Base-by-base conservation (phyloP, 2,888 invertebrate species). In the Drosophila niveifrons region DNA sequence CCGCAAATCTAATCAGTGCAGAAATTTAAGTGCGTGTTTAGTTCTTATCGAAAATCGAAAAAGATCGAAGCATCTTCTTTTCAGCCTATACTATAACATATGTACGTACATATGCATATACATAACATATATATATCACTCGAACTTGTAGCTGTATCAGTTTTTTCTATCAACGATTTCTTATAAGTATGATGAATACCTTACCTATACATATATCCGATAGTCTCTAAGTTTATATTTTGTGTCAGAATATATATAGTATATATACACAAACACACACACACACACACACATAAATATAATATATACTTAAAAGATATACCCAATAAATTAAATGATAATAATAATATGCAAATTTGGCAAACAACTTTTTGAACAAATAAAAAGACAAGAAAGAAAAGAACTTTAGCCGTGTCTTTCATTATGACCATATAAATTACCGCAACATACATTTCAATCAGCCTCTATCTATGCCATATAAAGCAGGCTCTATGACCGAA, bases 321-420 rank as follows among this genome's bases (percentile, higher is more conserved):
- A 53, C 56, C 31, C 53, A 44, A 58, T 58, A 51, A 55, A 58
- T 57, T 53, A 29, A 48, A 52, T 57, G 58, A 67, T 67, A 64
- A 69, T 53, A 71, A 71, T 64, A 71, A 59, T 80, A 81, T 83
- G 76, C 65, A 69, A 73, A 84, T 87, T 87, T 85, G 88, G 88
- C 85, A 73, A 72, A 80, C 65, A 63, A 78, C 74, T 76, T 88
- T 83, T 84, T 75, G 85, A 85, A 88, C 66, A 75, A 75, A 78
- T 78, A 80, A 79, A 79, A 50, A 55, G 23, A 3, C 28, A 46
- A 55, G 29, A 29, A 44, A 43, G 23, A 23, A 41, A 68, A 41
- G 36, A 71, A 75, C 65, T 70, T 75, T 4, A 65, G 23, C 17
- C 58, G 73, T 72, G 73, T 76, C 68, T 72, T 77, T 77, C 70